phyloP scores from a whole-genome alignment of 2,113 vertebrate genomes.

The Seriola dumerili region DNA sequence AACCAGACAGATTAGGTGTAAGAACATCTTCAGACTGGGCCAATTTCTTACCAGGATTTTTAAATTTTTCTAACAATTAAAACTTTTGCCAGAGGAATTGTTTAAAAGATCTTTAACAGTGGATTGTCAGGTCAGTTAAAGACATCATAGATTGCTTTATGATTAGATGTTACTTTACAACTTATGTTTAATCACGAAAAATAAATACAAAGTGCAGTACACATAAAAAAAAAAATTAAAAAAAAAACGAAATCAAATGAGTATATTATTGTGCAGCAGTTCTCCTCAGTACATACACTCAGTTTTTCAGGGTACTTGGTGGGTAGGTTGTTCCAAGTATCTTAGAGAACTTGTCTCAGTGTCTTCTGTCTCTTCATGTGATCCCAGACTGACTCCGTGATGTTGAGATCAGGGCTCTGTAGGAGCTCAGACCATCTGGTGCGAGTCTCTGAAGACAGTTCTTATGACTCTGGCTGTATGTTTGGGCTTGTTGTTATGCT shows the following conservation, averaged over 20 bases:
- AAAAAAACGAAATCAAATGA: no score
- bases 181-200: no score
- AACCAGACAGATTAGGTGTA: no score
- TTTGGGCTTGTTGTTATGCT: not conserved
- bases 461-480: not conserved
- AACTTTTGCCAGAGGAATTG: not conserved
- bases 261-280: no score
- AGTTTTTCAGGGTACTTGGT: not conserved
- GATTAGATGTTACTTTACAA: not conserved
- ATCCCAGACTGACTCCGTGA: not conserved
- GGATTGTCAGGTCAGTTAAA: not conserved
- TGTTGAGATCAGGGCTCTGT: not conserved
- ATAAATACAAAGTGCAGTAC: no score
- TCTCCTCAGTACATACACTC: no score
- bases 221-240: no score
- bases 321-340: not conserved
- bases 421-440: not conserved
- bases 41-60: not conserved
- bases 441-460: not conserved
- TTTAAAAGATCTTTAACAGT: not conserved
- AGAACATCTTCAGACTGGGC: not conserved
- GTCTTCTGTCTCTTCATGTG: not conserved
- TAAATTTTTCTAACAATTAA: not conserved
- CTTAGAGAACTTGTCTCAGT: not conserved
- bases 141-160: not conserved